These are phyloP conservation scores for Nesogale talazaci DNA, from an alignment of 2,113 vertebrate species.

Conservation along the genomic window DNA sequence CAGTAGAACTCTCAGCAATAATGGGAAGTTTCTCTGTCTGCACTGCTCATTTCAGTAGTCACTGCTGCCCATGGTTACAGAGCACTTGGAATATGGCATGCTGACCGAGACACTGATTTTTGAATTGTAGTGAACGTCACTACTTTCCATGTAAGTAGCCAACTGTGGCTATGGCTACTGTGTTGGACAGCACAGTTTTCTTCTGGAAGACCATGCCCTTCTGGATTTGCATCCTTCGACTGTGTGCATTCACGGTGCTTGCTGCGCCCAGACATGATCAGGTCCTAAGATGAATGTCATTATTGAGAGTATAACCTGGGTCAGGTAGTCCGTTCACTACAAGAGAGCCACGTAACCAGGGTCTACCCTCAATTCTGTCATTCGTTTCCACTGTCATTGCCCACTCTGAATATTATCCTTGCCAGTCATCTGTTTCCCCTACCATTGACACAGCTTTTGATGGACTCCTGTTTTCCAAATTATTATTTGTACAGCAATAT, in stretches of 20 bases:
- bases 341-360: background rate
- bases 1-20: background rate
- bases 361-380: background rate
- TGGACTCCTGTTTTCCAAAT: slow-evolving; percentile 42
- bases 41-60: background rate
- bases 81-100: background rate
- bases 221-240: background rate
- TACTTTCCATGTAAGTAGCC: background rate
- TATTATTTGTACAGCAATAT: slow-evolving; percentile 43
- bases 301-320: background rate
- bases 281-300: background rate
- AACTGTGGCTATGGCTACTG: background rate
- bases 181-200: background rate
- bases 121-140: background rate
- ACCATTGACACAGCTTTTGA: slow-evolving; percentile 25
- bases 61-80: background rate
- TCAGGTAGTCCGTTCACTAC: background rate
- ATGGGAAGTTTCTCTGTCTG: background rate
- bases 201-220: background rate
- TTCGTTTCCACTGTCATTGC: background rate
- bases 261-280: background rate
- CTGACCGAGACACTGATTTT: background rate
- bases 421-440: background rate
- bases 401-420: background rate
- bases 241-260: background rate